Evolutionary conservation across 2,888 invertebrate species (phyloP).

Genomic region (Machimus rusticus): DNA sequence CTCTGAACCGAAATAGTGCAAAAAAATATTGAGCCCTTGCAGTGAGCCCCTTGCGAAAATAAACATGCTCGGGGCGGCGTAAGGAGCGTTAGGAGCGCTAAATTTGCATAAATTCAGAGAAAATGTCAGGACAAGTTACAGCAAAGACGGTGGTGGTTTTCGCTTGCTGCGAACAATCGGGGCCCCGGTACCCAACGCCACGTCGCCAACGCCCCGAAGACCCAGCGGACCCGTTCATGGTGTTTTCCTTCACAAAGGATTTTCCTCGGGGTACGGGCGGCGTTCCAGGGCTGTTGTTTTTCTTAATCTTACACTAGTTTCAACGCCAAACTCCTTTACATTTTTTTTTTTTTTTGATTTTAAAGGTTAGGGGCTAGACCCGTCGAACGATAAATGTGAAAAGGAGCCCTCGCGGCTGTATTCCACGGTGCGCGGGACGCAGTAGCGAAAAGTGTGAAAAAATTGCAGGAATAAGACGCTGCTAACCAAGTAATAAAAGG

Average conservation of each 20-base stretch:
- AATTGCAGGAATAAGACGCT: not conserved
- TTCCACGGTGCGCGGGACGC: not conserved
- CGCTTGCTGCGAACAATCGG: not conserved
- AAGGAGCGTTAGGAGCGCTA: not conserved
- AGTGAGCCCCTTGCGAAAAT: not conserved
- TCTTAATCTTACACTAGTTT: not conserved
- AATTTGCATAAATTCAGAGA: constrained; percentile 14
- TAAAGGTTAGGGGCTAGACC: not conserved
- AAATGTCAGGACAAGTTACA: constrained; percentile 12
- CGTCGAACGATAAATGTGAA: not conserved
- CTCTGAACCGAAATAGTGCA: not conserved
- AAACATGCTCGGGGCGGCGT: not conserved
- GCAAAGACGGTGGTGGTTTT: not conserved
- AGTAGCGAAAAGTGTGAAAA: not conserved
- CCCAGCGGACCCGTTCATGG: not conserved
- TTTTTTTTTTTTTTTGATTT: not conserved
- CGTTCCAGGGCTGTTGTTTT: not conserved
- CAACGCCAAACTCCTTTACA: not conserved
- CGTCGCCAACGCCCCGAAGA: not conserved
- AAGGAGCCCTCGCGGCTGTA: not conserved
- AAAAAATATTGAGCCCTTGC: constrained; percentile 9
- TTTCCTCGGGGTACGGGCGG: not conserved
- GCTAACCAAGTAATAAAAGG: not conserved
- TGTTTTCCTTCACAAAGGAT: not conserved
- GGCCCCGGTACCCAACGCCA: not conserved